Evolutionary conservation across 2,113 vertebrate genomes (phyloP), one percentile per base, ranked within the genome.

Genomic region (Mola mola): DNA sequence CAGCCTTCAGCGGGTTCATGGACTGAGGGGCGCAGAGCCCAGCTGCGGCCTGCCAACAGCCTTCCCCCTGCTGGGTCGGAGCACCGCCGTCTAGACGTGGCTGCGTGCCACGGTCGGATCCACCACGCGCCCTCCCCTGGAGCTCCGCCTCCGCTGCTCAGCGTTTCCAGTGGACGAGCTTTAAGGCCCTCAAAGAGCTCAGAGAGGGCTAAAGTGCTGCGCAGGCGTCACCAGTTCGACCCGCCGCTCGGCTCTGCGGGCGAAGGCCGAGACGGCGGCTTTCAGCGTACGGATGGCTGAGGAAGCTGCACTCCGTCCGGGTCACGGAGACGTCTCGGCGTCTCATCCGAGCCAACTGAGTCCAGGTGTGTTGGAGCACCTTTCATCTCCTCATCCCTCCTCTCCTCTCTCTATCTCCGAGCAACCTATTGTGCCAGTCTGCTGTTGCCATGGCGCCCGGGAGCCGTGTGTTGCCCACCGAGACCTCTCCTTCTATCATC

Each of bases 41-140:
- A 87, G 91, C 66, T 96, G 94, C 78, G 92, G 93, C 28, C 90
- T 96, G 72, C 95, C 95, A 0, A 94, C 95, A 38, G 95, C 94
- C 69, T 95, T 95, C 88, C 95, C 95, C 40, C 89, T 98, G 79
- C 91, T 98, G 60, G 96, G 96, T 62, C 94, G 95, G 83, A 97
- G 94, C 93, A 97, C 96, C 42, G 96, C 96, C 0, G 95, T 98
- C 72, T 98, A 82, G 83, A 22, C 25, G 8, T 19, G 20, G 3
- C 4, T 4, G n/a, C n/a, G 1, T 41, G 3, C 38, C 17, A 2
- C 17, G 16, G 4, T 5, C 15, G 15, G 10, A 5, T 16, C 12
- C 12, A 12, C 10, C 33, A 9, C 13, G 12, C 8, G n/a, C 28
- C 6, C 28, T 29, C 28, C 9, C 6, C 28, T 29, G 28, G 6